Evolutionary conservation across 1,140 invertebrate genomes (phyloP).

Genomic region (Drosophila grimshawi): DNA sequence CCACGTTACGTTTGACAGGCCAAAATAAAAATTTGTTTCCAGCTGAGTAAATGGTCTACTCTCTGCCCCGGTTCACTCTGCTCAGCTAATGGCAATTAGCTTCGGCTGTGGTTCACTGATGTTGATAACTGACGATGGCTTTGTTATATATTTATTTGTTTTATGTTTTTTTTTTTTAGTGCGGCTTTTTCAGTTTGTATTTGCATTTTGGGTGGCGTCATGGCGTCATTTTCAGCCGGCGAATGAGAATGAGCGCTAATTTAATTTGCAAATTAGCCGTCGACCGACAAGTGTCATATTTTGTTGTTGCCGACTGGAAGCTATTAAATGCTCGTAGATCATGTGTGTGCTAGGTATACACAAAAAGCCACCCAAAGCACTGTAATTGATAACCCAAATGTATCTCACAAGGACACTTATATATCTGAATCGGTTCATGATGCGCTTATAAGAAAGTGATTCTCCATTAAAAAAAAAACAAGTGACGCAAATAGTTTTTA

Average conservation of each 20-base stretch:
- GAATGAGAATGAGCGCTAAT: constrained; percentile 75
- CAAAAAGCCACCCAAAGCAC: background rate
- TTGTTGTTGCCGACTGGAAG: constrained; percentile 20
- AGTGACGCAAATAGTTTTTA: no score
- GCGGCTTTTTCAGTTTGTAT: constrained; percentile 5
- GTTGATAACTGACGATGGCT: constrained; percentile 59
- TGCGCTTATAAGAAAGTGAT: no score
- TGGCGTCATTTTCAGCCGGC: constrained; percentile 57
- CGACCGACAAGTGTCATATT: constrained; percentile 50
- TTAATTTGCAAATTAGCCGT: constrained; percentile 75
- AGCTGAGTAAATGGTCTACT: constrained; percentile 33
- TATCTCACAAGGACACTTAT: constrained; percentile 1
- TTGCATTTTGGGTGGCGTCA: constrained; percentile 45
- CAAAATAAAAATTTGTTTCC: constrained; percentile 48
- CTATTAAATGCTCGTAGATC: constrained; percentile 12
- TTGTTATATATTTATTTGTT: constrained; percentile 36
- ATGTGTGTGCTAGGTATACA: constrained; percentile 16
- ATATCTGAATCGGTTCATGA: background rate
- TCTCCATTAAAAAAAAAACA: no score
- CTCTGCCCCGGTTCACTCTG: constrained; percentile 1
- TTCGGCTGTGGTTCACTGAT: constrained; percentile 42
- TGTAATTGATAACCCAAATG: background rate
- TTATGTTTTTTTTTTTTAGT: background rate
- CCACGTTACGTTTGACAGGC: constrained; percentile 55
- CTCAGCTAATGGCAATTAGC: constrained; percentile 62